phyloP scores from a whole-genome alignment of 2,888 invertebrate genomes.

The Cephalotes varians region DNA sequence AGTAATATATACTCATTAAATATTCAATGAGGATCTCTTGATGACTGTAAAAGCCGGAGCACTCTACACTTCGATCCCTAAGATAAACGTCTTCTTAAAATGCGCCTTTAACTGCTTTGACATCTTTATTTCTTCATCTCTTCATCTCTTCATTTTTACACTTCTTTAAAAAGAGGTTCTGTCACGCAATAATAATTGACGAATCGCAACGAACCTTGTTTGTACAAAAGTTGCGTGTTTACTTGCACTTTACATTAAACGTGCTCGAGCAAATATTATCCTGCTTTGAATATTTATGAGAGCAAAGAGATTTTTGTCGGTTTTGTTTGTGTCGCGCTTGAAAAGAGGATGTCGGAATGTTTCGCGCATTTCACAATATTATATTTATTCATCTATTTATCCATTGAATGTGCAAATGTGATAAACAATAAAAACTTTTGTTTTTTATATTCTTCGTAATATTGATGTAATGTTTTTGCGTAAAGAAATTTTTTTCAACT shows the following conservation, averaged over 20 bases:
- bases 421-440: slow-evolving; percentile 10
- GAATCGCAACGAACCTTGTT: slow-evolving; percentile 27
- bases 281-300: slow-evolving; percentile 48
- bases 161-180: background rate
- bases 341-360: slow-evolving; percentile 11
- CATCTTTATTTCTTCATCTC: slow-evolving; percentile 1
- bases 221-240: slow-evolving; percentile 42
- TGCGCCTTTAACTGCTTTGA: slow-evolving; percentile 14
- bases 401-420: slow-evolving; percentile 1
- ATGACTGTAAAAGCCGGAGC: slow-evolving; percentile 42
- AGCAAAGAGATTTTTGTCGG: background rate
- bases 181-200: slow-evolving; percentile 9
- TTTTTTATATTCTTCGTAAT: background rate
- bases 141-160: background rate
- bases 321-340: slow-evolving; percentile 41
- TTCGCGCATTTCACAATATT: background rate
- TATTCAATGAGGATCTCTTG: slow-evolving; percentile 39
- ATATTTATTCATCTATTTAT: slow-evolving; percentile 32
- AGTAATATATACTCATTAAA: slow-evolving; percentile 37
- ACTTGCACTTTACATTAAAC: slow-evolving; percentile 50
- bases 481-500: background rate
- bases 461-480: background rate
- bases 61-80: slow-evolving; percentile 32
- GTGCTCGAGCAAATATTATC: slow-evolving; percentile 52
- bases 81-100: slow-evolving; percentile 36